These are phyloP conservation scores for Scytalopus superciliaris DNA, from an alignment of 2,113 vertebrate species.

Conservation along the genomic window DNA sequence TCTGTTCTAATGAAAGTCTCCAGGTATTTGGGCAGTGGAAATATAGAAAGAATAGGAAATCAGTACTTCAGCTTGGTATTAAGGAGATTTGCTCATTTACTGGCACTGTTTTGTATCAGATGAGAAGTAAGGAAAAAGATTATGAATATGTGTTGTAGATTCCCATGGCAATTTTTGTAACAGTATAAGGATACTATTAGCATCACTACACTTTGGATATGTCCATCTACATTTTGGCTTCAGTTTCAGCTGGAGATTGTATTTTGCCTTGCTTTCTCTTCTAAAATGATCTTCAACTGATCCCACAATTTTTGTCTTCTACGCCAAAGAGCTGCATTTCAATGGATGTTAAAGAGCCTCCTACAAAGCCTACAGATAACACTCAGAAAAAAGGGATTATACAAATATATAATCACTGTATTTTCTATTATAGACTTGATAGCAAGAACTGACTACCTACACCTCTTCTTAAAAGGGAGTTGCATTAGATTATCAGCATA, in stretches of 20 bases:
- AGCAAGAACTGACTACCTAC: not conserved
- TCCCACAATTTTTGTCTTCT: not conserved
- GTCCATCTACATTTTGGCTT: not conserved
- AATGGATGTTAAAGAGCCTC: not conserved
- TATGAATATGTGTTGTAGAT: slow-evolving; percentile 1
- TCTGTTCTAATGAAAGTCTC: not conserved
- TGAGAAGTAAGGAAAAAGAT: slow-evolving; percentile 32
- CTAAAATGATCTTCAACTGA: not conserved
- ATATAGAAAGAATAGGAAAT: slow-evolving; percentile 43
- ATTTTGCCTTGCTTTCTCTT: slow-evolving; percentile 20
- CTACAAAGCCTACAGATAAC: not conserved
- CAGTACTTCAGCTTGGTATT: slow-evolving; percentile 28
- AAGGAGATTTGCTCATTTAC: slow-evolving; percentile 30
- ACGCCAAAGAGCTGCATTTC: not conserved
- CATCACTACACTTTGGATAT: not conserved
- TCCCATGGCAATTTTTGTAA: slow-evolving; percentile 8
- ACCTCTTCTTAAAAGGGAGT: not conserved
- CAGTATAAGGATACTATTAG: not conserved
- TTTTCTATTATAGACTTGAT: not conserved
- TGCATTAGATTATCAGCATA: not conserved
- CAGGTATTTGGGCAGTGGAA: slow-evolving; percentile 31
- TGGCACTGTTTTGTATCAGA: not conserved
- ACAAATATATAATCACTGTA: not conserved
- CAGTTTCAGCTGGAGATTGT: not conserved
- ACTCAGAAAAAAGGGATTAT: not conserved